phyloP scores from a whole-genome alignment of 2,113 vertebrate genomes.

The Gymnobelideus leadbeateri region DNA sequence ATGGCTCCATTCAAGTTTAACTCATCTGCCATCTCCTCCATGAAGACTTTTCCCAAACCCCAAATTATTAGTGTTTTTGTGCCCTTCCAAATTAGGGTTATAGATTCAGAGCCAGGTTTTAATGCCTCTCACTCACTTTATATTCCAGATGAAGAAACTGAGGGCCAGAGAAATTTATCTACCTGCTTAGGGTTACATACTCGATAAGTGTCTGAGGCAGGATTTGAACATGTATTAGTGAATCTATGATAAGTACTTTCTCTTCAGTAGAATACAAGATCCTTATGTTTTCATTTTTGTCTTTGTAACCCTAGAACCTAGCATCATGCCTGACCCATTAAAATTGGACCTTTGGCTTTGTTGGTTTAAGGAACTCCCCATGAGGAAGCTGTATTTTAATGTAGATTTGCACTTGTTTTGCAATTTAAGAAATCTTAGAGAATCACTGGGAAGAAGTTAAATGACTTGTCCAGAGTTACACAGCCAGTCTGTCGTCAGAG shows the following conservation, averaged over 20 bases:
- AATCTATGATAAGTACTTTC: neutral
- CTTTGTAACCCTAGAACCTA: neutral
- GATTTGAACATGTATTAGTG: neutral
- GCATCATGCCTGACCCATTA: neutral
- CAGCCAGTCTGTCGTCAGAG: neutral
- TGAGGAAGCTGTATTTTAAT: neutral
- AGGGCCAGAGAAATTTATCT: neutral
- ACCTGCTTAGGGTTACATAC: neutral
- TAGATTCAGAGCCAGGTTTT: neutral
- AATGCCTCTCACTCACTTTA: neutral
- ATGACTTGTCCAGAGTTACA: neutral
- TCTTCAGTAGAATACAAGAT: neutral
- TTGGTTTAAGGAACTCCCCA: neutral
- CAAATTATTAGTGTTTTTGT: neutral
- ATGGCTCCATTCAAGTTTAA: neutral
- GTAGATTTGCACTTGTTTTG: neutral
- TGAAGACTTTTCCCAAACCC: neutral
- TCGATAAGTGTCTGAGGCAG: neutral
- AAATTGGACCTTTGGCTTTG: neutral
- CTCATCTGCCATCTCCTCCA: neutral
- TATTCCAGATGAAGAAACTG: neutral
- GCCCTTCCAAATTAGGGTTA: neutral
- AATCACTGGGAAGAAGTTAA: neutral
- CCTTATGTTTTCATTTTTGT: neutral
- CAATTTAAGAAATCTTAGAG: neutral